Base-by-base conservation (phyloP, 2,113 vertebrate species). In the Macroglossus sobrinus region DNA sequence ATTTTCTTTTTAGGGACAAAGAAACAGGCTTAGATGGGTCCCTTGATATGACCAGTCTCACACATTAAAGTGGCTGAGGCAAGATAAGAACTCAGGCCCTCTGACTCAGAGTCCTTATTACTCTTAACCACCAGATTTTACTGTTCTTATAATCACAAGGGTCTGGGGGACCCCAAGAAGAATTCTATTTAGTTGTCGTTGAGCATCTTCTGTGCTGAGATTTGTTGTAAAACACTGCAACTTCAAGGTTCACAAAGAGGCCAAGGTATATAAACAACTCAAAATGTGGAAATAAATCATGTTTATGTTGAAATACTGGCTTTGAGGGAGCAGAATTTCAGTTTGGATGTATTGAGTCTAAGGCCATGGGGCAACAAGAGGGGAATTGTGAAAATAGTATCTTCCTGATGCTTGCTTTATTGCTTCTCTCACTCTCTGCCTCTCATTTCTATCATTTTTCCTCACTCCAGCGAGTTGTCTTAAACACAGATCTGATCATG, bases 1-100 rank as follows among this genome's bases (percentile, higher is more conserved):
- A 50, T 90, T 80, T 85, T 57, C n/a, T 81, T 81, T 80, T 96
- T 84, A 82, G 45, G 75, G 68, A 69, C 57, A 28, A 85, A 92
- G 78, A 91, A 88, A 64, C 22, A 89, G 69, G 43, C 21, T 43
- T 84, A 84, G 1, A 4, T 86, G 66, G 50, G 26, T 89, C 7
- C 10, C 38, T 72, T 89, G 55, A 8, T 53, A 28, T 13, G 57
- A 61, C 61, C 19, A 47, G 16, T 61, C 69, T 89, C 18, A 1
- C 19, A 47, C 28, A 19, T n/a, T 43, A 19, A 72, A 80, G 40
- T 84, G 19, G 19, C 35, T 2, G 14, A 19, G 8, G 3, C 4
- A 19, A 78, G 6, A 47, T 96, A 84, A 91, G 79, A 94, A 78
- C 30, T 35, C 15, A 12, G 91, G 64, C 22, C 28, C 28, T 94